Base-by-base conservation (phyloP, 2,113 vertebrate genomes). In the Nesospiza acunhae region DNA sequence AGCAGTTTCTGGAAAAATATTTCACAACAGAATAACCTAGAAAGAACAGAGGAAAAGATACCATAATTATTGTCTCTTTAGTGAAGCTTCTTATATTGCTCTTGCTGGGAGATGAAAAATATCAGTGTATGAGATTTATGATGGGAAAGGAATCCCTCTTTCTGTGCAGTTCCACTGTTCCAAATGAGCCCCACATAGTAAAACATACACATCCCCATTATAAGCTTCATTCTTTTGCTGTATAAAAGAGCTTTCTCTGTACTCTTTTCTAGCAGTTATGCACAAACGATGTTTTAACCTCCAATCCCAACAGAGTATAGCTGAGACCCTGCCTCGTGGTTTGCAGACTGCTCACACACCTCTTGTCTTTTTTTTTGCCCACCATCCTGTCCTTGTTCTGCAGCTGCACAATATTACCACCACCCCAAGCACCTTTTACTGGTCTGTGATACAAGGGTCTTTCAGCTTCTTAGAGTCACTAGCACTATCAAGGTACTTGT, bases 271-370 rank as follows among this genome's bases (percentile, higher is more conserved):
- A 7, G 26, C 14, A 86, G 42, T 46, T 66, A 31, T 46, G 19
- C 17, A 31, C 2, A 86, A 77, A 28, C 15, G 7, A 44, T 62
- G 37, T 28, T 66, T 62, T 49, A 68, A 77, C 10, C 20, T 66
- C 19, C 19, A 82, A 83, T 62, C 1, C 3, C 11, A 49, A n/a
- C 18, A 13, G 0, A 62, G n/a, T 30, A 39, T 13, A 41, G 21
- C 6, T 49, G 19, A 80, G 5, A 67, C 3, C 26, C 46, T 52
- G 12, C 24, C 15, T 73, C 0, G 0, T 26, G 46, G 17, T 67
- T 86, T 60, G 35, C 30, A 90, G 39, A 39, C 20, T 30, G 2
- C 24, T 72, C 31, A 59, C 15, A 68, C 52, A 41, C 14, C n/a
- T 44, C 21, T 47, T 24, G 8, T 67, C 44, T 72, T 86, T 76